Conservation (phyloP, 2,888 invertebrate species). For the Drosophila kuntzei region DNA sequence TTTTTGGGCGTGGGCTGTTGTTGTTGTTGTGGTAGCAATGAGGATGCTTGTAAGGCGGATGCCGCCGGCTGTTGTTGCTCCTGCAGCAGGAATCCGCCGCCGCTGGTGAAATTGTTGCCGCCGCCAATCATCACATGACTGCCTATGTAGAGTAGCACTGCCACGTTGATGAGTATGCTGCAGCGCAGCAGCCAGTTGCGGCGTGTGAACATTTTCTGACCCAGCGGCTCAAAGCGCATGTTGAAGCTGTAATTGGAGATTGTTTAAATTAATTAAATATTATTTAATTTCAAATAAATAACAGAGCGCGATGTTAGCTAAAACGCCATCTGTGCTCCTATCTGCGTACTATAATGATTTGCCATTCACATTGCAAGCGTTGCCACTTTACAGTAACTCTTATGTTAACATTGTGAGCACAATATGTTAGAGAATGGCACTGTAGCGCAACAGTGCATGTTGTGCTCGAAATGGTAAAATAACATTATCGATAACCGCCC, state of each 20-base stretch:
- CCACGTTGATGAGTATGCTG: slow-evolving; percentile 91
- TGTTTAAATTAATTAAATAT: slow-evolving; percentile 5
- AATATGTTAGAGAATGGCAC: background rate
- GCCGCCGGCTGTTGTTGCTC: slow-evolving; percentile 77
- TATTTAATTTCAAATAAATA: slow-evolving; percentile 3
- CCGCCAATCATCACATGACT: slow-evolving; percentile 87
- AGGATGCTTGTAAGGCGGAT: slow-evolving; percentile 56
- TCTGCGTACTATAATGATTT: background rate
- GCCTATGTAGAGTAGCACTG: slow-evolving; percentile 90
- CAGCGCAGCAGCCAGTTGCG: slow-evolving; percentile 91
- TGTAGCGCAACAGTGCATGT: background rate
- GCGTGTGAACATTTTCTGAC: slow-evolving; percentile 86
- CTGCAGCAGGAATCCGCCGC: slow-evolving; percentile 83
- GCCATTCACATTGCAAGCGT: slow-evolving; percentile 12
- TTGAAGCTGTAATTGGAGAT: slow-evolving; percentile 57
- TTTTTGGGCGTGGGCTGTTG: slow-evolving; percentile 70
- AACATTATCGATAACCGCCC: slow-evolving; percentile 10
- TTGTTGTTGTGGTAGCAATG: slow-evolving; percentile 50
- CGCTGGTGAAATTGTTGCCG: slow-evolving; percentile 83
- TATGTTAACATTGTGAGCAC: slow-evolving; percentile 3
- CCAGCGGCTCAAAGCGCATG: slow-evolving; percentile 83
- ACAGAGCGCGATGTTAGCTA: background rate
- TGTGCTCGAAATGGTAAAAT: background rate
- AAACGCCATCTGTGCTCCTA: slow-evolving; percentile 34
- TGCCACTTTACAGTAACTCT: slow-evolving; percentile 12